Evolutionary conservation across 1,140 invertebrate species (phyloP).

Genomic region (Drepana arcuata): DNA sequence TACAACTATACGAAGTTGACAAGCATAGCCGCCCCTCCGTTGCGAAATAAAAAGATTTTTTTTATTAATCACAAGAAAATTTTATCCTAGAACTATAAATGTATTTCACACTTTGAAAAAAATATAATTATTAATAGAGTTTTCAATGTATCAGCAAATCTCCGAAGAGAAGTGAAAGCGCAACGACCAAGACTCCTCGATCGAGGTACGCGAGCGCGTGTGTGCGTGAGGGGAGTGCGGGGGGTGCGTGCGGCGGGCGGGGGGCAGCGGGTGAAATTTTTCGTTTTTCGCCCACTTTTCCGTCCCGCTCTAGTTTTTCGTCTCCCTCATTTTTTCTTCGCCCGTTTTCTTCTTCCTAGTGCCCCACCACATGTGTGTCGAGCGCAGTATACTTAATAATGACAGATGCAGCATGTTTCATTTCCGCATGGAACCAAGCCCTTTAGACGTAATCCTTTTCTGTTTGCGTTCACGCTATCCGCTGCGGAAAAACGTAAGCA

Average conservation of each 20-base stretch:
- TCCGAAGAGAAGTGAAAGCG: constrained; percentile 38
- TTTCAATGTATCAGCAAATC: no score
- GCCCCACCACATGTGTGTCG: constrained; percentile 68
- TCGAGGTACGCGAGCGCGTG: constrained; percentile 39
- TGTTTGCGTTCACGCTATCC: no score
- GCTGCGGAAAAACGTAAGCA: no score
- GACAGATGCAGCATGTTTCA: constrained; percentile 29
- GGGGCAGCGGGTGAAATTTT: constrained; percentile 58
- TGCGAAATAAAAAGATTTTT: no score
- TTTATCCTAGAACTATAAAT: no score
- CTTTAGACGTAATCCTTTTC: no score
- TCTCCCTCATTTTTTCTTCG: constrained; percentile 71
- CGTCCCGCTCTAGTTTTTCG: constrained; percentile 70
- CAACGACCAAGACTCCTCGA: constrained; percentile 30
- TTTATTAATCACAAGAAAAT: no score
- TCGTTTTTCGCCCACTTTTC: constrained; percentile 71
- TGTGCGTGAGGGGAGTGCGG: constrained; percentile 34
- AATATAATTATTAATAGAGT: no score
- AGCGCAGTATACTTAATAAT: constrained; percentile 25
- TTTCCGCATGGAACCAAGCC: no score
- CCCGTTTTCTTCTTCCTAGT: constrained; percentile 67
- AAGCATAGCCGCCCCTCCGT: no score
- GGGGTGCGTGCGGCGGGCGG: constrained; percentile 17
- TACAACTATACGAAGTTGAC: no score
- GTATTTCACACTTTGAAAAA: no score